Base-by-base conservation (phyloP, 2,113 vertebrate genomes). In the Mesitornis unicolor region DNA sequence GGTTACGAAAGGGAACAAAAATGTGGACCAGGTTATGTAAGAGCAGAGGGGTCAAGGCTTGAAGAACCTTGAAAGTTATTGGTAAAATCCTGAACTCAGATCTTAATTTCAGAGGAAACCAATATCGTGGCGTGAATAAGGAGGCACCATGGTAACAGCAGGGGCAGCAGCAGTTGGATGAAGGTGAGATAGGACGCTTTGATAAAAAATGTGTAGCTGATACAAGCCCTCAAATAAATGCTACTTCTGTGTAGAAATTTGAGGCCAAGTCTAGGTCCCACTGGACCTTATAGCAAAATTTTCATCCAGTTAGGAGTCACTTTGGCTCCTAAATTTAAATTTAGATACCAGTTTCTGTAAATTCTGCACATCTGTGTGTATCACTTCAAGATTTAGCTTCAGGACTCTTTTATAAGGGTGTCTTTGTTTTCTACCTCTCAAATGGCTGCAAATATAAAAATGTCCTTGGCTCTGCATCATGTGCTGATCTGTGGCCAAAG, bases 21-120 rank as follows among this genome's bases (percentile, higher is more conserved):
- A 91, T 48, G 67, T 89, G 77, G 75, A 92, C 84, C 33, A 40
- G 70, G 91, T 91, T 96, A 77, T 89, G 64, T 75, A 94, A 75
- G 80, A 95, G 95, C 61, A 96, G 80, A 97, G 67, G 25, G 88
- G 83, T 95, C 83, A 78, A 83, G 61, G 47, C 90, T 91, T 92
- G 82, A 96, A 96, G 73, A 93, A 43, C 73, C 63, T 90, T 94
- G 83, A 89, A 93, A 93, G 61, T 92, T 91, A 73, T 63, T 0
- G 1, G 83, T 81, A 70, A 90, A 95, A 95, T 92, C 77, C 65
- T 91, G 53, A 54, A 57, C n/a, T 88, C 50, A 61, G 69, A 94
- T 84, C 70, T 86, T 25, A 84, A 0, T 87, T 95, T 96, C 89
- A 89, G 85, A 95, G 45, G 42, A 51, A 91, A 36, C 53, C 33